Percentiles rank a stretch among this genome's conserved stretches.
These are phyloP conservation scores for Platycercus adscitus DNA, from an alignment of 2,113 vertebrate genomes.

Conservation along the genomic window DNA sequence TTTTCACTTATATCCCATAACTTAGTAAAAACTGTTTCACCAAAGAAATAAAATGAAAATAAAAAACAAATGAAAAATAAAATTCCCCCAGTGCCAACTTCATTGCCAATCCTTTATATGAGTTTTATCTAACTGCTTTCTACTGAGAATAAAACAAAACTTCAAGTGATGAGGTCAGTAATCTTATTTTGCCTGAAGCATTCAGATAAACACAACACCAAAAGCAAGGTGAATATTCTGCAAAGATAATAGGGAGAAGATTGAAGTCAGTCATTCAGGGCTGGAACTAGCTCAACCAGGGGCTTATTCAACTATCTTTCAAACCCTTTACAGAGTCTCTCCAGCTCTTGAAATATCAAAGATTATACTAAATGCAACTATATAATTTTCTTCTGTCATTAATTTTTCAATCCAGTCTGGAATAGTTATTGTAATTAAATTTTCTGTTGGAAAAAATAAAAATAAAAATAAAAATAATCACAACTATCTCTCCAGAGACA, in stretches of 20 bases:
- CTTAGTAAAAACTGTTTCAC: not conserved
- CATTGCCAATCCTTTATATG: not conserved
- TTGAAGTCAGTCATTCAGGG: not conserved
- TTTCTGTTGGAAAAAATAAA: constrained; percentile 42
- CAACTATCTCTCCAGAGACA: constrained; percentile 28
- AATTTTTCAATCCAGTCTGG: constrained; percentile 30
- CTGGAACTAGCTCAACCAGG: not conserved
- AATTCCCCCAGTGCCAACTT: not conserved
- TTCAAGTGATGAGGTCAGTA: constrained; percentile 26
- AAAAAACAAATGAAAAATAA: not conserved
- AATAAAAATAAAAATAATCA: too few species aligned
- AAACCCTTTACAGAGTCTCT: not conserved
- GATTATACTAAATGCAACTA: not conserved
- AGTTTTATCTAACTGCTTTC: not conserved
- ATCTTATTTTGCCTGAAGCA: constrained; percentile 38
- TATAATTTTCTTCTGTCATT: not conserved
- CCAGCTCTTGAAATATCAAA: not conserved
- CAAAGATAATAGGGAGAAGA: not conserved
- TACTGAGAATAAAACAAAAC: constrained; percentile 8
- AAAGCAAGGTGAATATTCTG: constrained; percentile 34
- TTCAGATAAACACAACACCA: constrained; percentile 32
- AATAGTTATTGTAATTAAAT: constrained; percentile 36
- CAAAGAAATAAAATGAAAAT: not conserved
- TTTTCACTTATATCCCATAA: not conserved
- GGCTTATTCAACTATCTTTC: not conserved